Conservation (phyloP, 2,797 vertebrate genomes). For the Odontamblyopus rebecca region DNA sequence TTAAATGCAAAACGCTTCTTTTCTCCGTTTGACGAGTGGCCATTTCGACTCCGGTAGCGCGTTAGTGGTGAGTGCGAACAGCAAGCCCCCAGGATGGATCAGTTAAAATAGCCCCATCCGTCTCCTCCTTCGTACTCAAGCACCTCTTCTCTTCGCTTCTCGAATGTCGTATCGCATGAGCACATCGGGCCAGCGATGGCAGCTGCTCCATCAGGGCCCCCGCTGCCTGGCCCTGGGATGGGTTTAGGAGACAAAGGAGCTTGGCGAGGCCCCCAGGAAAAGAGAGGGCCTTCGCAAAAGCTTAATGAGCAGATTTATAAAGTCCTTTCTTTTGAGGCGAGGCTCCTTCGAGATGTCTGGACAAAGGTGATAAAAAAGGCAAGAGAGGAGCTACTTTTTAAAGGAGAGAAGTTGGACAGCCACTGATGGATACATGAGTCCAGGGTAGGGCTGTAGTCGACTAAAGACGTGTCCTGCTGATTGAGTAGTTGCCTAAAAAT, state of each 20-base stretch:
- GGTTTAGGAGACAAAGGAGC: slow-evolving; percentile 66
- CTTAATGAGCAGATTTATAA: slow-evolving; percentile 67
- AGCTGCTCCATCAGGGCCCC: slow-evolving; percentile 62
- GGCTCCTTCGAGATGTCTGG: slow-evolving; percentile 53
- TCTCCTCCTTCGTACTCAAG: slow-evolving; percentile 36
- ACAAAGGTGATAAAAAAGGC: slow-evolving; percentile 53
- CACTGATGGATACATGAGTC: background rate
- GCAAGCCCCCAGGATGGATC: slow-evolving; percentile 29
- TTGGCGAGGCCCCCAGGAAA: slow-evolving; percentile 36
- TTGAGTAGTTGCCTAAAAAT: too few species aligned
- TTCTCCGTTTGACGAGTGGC: slow-evolving; percentile 38
- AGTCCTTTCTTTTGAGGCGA: slow-evolving; percentile 50
- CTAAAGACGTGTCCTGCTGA: too few species aligned
- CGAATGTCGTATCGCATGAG: slow-evolving; percentile 52
- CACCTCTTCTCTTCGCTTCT: slow-evolving; percentile 40
- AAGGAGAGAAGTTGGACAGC: slow-evolving; percentile 8
- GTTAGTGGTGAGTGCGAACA: slow-evolving; percentile 35
- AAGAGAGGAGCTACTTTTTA: slow-evolving; percentile 40
- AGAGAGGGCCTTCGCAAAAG: background rate
- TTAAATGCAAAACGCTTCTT: slow-evolving; percentile 38
- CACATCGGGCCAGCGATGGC: slow-evolving; percentile 54
- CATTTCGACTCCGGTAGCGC: slow-evolving; percentile 36
- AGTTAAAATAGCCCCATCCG: slow-evolving; percentile 32
- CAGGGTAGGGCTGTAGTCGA: too few species aligned
- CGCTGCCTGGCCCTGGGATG: slow-evolving; percentile 50